These are phyloP conservation scores for Leptoclinus maculatus DNA, from an alignment of 2,797 vertebrate genomes.

Conservation along the genomic window DNA sequence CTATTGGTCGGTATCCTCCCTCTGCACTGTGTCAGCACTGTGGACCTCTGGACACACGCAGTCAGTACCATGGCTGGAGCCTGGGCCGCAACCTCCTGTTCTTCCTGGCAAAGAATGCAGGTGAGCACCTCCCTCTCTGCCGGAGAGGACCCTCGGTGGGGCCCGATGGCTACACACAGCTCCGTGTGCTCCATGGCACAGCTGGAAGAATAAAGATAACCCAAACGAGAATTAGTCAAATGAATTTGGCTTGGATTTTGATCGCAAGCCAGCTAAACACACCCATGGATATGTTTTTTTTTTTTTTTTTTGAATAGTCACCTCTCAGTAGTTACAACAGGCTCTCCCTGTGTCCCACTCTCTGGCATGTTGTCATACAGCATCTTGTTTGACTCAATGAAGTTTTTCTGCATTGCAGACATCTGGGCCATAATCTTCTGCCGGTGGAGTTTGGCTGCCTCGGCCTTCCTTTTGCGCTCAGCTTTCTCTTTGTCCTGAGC, in stretches of 20 bases:
- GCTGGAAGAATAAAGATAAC: conserved; percentile 58
- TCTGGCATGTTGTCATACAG: conserved; percentile 95
- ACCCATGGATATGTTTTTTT: accelerated
- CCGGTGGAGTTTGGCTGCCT: conserved; percentile 95
- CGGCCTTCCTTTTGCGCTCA: conserved; percentile 96
- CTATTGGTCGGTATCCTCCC: conserved; percentile 84
- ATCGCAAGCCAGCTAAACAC: neutral
- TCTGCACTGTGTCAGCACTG: conserved; percentile 92
- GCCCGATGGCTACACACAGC: conserved; percentile 90
- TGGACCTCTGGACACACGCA: conserved; percentile 97
- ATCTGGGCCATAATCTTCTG: conserved; percentile 99
- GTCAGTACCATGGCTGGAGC: conserved; percentile 96
- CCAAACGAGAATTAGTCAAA: neutral
- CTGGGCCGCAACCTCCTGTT: conserved; percentile 92
- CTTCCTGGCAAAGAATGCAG: conserved; percentile 99
- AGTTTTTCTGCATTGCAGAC: conserved; percentile 99
- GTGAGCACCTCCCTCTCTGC: conserved; percentile 91
- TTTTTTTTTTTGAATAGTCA: conserved; percentile 45
- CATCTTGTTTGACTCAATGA: conserved; percentile 97
- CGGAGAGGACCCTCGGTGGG: conserved; percentile 88
- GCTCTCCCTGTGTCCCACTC: conserved; percentile 82
- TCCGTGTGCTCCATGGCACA: conserved; percentile 81
- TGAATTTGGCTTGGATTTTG: neutral
- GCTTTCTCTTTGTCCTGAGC: conserved; percentile 96
- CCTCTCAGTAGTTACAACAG: conserved; percentile 84